Evolutionary conservation across 2,797 vertebrate genomes (phyloP).

Genomic region (Sebastes itinus): DNA sequence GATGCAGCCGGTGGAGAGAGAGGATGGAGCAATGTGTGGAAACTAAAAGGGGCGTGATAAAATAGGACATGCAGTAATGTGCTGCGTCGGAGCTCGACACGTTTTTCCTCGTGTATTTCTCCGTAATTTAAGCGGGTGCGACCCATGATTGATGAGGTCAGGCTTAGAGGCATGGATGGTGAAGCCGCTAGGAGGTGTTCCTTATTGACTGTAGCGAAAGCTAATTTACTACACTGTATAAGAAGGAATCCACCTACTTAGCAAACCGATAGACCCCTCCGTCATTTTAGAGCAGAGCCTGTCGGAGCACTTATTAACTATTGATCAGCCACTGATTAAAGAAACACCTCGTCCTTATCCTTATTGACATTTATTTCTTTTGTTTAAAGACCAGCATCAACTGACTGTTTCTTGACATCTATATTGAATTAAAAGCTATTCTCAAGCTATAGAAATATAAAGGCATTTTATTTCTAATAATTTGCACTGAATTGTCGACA

Average conservation of each 20-base stretch:
- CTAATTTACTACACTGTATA: constrained; percentile 47
- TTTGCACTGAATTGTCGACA: neutral
- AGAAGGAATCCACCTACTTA: constrained; percentile 30
- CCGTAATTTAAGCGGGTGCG: constrained; percentile 15
- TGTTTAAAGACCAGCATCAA: constrained; percentile 4
- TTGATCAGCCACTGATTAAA: constrained; percentile 32
- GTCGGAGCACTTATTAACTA: constrained; percentile 52
- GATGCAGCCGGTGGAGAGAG: constrained; percentile 1
- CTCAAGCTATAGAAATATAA: neutral
- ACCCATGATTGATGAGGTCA: constrained; percentile 31
- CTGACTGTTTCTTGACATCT: neutral
- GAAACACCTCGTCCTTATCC: constrained; percentile 13
- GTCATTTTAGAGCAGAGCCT: constrained; percentile 23
- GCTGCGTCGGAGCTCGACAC: neutral
- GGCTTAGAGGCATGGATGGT: neutral
- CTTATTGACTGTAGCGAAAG: constrained; percentile 37
- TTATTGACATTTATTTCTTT: constrained; percentile 3
- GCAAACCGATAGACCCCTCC: constrained; percentile 12
- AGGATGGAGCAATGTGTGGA: constrained; percentile 3
- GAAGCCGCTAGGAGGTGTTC: constrained; percentile 5
- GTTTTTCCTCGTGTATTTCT: neutral
- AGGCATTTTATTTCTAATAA: neutral
- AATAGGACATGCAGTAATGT: neutral
- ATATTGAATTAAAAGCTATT: neutral
- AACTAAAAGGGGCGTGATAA: constrained; percentile 6